Evolutionary conservation across 2,113 vertebrate species (phyloP), one percentile per base, ranked within the genome.

Genomic region (Laticauda colubrina): DNA sequence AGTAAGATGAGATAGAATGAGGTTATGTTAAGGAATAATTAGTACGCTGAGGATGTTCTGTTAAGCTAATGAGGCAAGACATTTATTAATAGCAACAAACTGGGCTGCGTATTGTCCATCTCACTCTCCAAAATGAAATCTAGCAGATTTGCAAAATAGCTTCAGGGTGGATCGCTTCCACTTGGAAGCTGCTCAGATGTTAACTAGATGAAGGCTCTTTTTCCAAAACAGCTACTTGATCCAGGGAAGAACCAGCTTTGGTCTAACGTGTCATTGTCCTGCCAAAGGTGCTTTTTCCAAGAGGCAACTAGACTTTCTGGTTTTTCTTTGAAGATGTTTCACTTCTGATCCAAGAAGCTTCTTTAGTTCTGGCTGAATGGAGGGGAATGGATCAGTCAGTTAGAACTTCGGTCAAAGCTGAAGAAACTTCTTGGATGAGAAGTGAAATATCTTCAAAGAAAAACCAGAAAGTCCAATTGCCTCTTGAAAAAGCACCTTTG

Each of bases 51-150:
- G 56, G 64, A 24, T 3, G 15, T 51, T 85, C 24, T 51, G 21
- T 24, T 23, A 24, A 92, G 11, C 87, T 85, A 57, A 92, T 51
- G 64, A 85, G 69, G 26, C 12, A 29, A 59, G 88, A 23, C 55
- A 39, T 89, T 85, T 92, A 92, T 92, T 85, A 89, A 85, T 48
- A 92, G 88, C 57, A 85, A 26, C 20, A 21, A 55, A 87, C 61
- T 26, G 23, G 9, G 51, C 53, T 88, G 51, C 8, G 3, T 51
- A 88, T 48, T 39, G 51, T 75, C 18, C 20, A 56, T n/a, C 81
- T 81, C 56, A 5, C 75, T 5, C n/a, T 81, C 43, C 14, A 5
- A 43, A 81, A 89, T 45, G 92, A 51, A 43, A 92, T 89, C 39
- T 56, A 75, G 64, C 91, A 81, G 34, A 54, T 81, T 43, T 81